Conservation (phyloP, 2,888 invertebrate species). For the Apoda limacodes region DNA sequence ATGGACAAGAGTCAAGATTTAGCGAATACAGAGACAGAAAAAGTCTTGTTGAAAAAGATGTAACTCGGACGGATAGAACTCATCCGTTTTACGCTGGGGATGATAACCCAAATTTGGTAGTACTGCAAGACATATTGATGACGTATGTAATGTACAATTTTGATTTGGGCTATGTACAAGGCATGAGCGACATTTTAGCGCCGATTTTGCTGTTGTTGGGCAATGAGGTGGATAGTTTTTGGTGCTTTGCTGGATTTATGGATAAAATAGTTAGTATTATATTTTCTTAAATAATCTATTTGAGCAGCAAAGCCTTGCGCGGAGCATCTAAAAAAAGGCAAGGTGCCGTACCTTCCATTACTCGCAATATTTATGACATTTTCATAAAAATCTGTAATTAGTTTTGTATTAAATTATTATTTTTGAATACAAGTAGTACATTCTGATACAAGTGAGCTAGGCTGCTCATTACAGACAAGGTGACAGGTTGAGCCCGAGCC, state of each 20-base stretch:
- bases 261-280: slow-evolving; percentile 82
- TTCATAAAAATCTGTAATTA: too few species aligned
- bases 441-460: too few species aligned
- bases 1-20: slow-evolving; percentile 87
- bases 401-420: too few species aligned
- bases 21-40: slow-evolving; percentile 90
- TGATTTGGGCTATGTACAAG: slow-evolving; percentile 95
- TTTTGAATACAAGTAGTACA: too few species aligned
- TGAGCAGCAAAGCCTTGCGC: too few species aligned
- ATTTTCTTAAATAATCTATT: too few species aligned
- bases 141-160: slow-evolving; percentile 99
- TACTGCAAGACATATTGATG: slow-evolving; percentile 93
- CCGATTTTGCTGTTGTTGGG: slow-evolving; percentile 90
- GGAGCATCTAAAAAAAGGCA: too few species aligned
- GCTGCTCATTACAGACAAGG: too few species aligned
- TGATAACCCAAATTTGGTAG: slow-evolving; percentile 86
- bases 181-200: slow-evolving; percentile 97
- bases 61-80: slow-evolving; percentile 93
- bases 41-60: slow-evolving; percentile 96
- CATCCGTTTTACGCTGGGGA: slow-evolving; percentile 94
- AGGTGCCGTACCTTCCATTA: too few species aligned
- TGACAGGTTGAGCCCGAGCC: too few species aligned
- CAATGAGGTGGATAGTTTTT: slow-evolving; percentile 96
- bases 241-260: slow-evolving; percentile 99
- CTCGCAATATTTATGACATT: too few species aligned